Base-by-base conservation (phyloP, 2,888 invertebrate species). In the Habroteleia sp. region DNA sequence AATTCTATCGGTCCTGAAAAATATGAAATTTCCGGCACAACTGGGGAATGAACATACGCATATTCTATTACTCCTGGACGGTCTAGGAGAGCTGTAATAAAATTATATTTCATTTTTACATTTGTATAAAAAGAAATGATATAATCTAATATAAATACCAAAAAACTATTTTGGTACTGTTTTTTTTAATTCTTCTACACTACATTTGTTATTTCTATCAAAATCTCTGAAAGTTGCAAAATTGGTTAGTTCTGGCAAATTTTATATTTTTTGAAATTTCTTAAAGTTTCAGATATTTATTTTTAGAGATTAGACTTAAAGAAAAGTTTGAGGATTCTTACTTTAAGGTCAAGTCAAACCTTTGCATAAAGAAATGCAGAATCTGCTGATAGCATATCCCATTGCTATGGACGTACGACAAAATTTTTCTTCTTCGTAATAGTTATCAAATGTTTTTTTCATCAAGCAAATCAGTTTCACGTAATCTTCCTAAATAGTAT, bases 351-450 rank as follows among this genome's bases (percentile, higher is more conserved):
- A 48, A 17, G 7, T 10, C 20, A 48, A 39, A 87, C 87, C 93
- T 81, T 91, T 90, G 37, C 92, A 87, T 56, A 92, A 80, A 10
- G 91, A 91, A 76, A 90, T 85, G 65, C 91, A 90, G 83, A 93
- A 93, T 80, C 91, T 87, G n/a, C 91, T 91, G 16, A 91, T 91
- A 37, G 92, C 92, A 78, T 89, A 92, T 1, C 92, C 92, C 91
- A 91, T 91, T 3, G 91, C 91, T 56, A 93, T 85, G 16, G 5
- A 31, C 7, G 4, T 31, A 16, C 10, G 8, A 5, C n/a, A 3
- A 11, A 10, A 25, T 16, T 0, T 16, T 8, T 41, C 29, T 33
- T 17, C n/a, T 14, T 17, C 17, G 1, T 7, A 1, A 17, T 16
- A 4, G n/a, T 20, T 6, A 6, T 25, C 41, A 4, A 48, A 92